Evolutionary conservation across 2,113 vertebrate genomes (phyloP).

Genomic region (Panthera tigris): DNA sequence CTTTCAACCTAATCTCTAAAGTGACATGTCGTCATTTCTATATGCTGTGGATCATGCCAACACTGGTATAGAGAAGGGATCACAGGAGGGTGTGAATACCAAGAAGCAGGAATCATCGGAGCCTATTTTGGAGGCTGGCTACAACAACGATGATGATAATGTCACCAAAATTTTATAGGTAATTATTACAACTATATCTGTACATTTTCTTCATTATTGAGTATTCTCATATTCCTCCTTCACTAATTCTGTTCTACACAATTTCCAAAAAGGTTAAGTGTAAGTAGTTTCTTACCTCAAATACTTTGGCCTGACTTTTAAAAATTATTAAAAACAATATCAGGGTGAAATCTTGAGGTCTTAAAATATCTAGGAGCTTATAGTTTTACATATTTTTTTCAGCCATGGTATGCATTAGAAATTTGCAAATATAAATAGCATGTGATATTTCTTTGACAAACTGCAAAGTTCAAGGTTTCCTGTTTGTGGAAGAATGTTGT

Average conservation of each 20-base stretch:
- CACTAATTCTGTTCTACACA: neutral
- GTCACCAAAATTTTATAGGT: neutral
- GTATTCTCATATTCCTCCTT: neutral
- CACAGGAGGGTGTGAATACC: neutral
- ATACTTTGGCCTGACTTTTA: neutral
- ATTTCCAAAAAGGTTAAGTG: slow-evolving; percentile 22
- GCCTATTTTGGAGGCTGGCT: neutral
- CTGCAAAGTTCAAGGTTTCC: slow-evolving; percentile 34
- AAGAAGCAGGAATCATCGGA: neutral
- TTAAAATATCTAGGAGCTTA: slow-evolving; percentile 11
- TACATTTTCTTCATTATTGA: neutral
- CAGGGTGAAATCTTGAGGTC: neutral
- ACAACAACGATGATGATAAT: neutral
- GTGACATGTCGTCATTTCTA: neutral
- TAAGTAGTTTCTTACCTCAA: slow-evolving; percentile 10
- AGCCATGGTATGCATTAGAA: neutral
- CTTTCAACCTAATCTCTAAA: neutral
- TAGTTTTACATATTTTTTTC: slow-evolving; percentile 27
- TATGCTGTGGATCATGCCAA: neutral
- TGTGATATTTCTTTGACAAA: neutral
- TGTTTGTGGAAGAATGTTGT: slow-evolving; percentile 38
- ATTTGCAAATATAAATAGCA: slow-evolving; percentile 39
- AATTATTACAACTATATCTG: neutral
- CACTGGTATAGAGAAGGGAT: neutral
- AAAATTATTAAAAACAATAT: neutral